Base-by-base conservation (phyloP, 2,797 vertebrate genomes). In the Mus caroli region DNA sequence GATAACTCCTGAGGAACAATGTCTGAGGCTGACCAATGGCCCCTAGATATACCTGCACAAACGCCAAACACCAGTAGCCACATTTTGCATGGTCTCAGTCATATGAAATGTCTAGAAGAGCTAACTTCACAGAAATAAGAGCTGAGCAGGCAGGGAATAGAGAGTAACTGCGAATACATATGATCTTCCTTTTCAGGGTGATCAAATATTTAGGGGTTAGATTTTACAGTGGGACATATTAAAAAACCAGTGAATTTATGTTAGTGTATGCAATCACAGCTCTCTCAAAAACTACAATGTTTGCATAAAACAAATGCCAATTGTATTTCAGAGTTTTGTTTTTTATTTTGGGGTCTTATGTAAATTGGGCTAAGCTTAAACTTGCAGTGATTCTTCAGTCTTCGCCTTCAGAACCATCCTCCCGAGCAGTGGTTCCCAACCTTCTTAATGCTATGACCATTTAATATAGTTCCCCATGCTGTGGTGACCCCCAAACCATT, bases 191-290 rank as follows among this genome's bases (percentile, higher is more conserved):
- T 89, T 69, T 91, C 78, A 92, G 73, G 71, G 26, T 73, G 71
- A 73, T 31, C 46, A 92, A 92, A 94, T 89, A 58, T 87, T 89
- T 78, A 87, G 40, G 40, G 13, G 77, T 89, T 91, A 83, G 62
- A 92, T 15, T 88, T 14, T 93, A 93, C 50, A 52, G 73, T 58
- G n/a, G n/a, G 80, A 76, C 78, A 84, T 40, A 43, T 88, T 71
- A 92, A 95, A 88, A 91, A 96, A 64, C 54, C 56, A 95, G 37
- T 86, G 37, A 95, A 58, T 43, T 67, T 67, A 54, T 80, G 34
- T 67, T 67, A 85, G 28, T 31, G 3, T 52, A 50, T 62, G 6
- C 20, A 64, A 52, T n/a, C 43, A 67, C 3, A 86, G 31, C n/a
- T 43, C 62, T 50, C 40, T 67, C 62, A 69, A 69, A 85, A 86